Conservation (phyloP, 1,140 invertebrate species). For the Venustaconcha ellipsiformis region DNA sequence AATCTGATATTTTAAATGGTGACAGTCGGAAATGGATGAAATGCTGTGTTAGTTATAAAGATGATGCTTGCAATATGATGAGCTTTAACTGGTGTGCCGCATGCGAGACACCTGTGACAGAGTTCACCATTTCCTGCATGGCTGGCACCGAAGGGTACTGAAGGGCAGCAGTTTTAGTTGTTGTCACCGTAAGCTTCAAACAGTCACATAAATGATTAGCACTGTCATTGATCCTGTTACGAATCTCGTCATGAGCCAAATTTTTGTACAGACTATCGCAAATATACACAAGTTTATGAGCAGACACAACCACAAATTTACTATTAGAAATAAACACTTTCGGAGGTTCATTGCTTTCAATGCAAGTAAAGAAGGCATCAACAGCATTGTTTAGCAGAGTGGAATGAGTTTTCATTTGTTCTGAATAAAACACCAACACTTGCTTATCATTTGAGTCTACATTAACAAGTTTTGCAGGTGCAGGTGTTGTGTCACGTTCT, state of each 20-base stretch:
- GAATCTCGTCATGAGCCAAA: constrained; percentile 78
- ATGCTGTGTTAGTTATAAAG: constrained; percentile 33
- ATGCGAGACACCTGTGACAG: constrained; percentile 85
- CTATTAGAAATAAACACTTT: constrained; percentile 93
- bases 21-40: too few species aligned
- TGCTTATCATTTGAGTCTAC: constrained; percentile 79
- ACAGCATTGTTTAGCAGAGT: constrained; percentile 88
- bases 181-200: constrained; percentile 84
- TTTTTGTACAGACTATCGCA: constrained; percentile 88
- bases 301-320: constrained; percentile 93
- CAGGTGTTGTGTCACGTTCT: constrained; percentile 30
- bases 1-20: too few species aligned
- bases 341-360: constrained; percentile 92
- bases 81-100: constrained; percentile 81
- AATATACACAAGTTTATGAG: constrained; percentile 92
- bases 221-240: constrained; percentile 80
- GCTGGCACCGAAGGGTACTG: constrained; percentile 91
- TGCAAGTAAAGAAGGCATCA: constrained; percentile 89
- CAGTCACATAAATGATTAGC: constrained; percentile 87
- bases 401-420: constrained; percentile 85
- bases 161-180: constrained; percentile 89
- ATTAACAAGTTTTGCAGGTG: constrained; percentile 26
- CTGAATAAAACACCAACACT: constrained; percentile 86
- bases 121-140: constrained; percentile 94
- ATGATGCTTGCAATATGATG: constrained; percentile 70